Evolutionary conservation across 2,797 vertebrate species (phyloP), one percentile per base, ranked within the genome.

Genomic region (Lates japonicus): DNA sequence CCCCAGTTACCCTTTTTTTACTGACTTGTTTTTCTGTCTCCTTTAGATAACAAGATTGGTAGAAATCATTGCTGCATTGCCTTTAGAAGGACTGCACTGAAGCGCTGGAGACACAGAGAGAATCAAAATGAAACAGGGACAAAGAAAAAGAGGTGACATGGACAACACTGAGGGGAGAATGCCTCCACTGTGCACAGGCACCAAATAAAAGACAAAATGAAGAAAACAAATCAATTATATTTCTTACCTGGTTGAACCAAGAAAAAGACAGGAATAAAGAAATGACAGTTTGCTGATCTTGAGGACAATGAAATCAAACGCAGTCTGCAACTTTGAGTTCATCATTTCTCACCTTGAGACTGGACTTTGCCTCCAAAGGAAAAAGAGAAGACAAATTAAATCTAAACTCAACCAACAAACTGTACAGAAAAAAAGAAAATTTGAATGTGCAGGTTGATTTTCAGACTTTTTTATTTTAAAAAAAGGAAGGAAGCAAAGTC

Each of bases 141-240:
- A 82, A 74, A 57, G 63, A 70, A 81, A 81, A 62, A 80, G 54
- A 90, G 82, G 84, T 81, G 72, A 90, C 82, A 76, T 72, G 88
- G 90, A 92, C 81, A 88, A 90, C 91, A 86, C 83, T 75, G 84
- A 86, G 83, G 80, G 83, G 95, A 96, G 95, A 95, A 97, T 94
- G 95, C 96, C 97, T 97, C 97, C 96, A 96, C 88, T 92, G 98
- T 97, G 97, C 97, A 97, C 96, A 96, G 96, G 95, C 94, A 94
- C 88, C 88, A 89, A 91, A 92, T 89, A 90, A 90, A 93, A 92
- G 85, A 94, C 90, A 74, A 92, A 90, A 93, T 55, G 74, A 90
- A 80, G 81, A 87, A 84, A 89, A 87, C 88, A 89, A 89, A 81
- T 78, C 74, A 63, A 92, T 87, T 94, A 84, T 94, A 94, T 96